Base-by-base conservation (phyloP, 64 coral and sea anemone genomes). In the Trachythela sp. region DNA sequence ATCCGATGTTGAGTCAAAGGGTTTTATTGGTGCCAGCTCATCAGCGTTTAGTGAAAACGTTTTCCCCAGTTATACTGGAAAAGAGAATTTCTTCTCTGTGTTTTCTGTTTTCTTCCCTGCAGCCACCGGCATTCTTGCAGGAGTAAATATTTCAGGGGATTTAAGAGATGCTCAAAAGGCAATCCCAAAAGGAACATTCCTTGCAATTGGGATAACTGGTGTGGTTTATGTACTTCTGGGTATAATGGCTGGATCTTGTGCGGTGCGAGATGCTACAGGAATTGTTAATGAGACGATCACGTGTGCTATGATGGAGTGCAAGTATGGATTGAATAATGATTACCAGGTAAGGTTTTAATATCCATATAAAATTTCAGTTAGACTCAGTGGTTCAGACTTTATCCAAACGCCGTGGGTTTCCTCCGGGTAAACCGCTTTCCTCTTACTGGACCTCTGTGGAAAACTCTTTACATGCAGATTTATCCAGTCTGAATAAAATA, bases 91-190 rank as follows among this genome's bases (percentile, higher is more conserved):
- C n/a, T 99, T 99, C 77, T 95, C 96, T 22, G 96, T 99, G 8
- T 99, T 99, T 93, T 93, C 96, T 31, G 94, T 99, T 22, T 99
- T 99, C 60, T 99, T 99, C 54, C 96, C 96, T 18, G 96, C 96
- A 32, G 96, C 93, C 18, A 99, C 96, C 49, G 96, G 96, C 14
- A 99, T 99, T 70, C 88, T 99, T 50, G 96, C 96, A 40, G 96
- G 96, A 17, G 96, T 99, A 0, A 99, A 99, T 89, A 99, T 99
- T 56, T 95, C 93, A 38, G 96, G 96, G 1, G 96, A 99, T 80
- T 88, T 99, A 45, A 93, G 93, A 42, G 94, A 99, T 50, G 91
- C 96, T 20, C 93, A 94, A 84, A 91, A 99, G 86, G 96, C 91
- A 13, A 99, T 99, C 39, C 96, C 96, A 39, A 94, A 99, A 71